Percentiles rank a stretch among this genome's conserved stretches.
phyloP scores from a whole-genome alignment of 2,888 invertebrate genomes.

The Nasonia oneida region DNA sequence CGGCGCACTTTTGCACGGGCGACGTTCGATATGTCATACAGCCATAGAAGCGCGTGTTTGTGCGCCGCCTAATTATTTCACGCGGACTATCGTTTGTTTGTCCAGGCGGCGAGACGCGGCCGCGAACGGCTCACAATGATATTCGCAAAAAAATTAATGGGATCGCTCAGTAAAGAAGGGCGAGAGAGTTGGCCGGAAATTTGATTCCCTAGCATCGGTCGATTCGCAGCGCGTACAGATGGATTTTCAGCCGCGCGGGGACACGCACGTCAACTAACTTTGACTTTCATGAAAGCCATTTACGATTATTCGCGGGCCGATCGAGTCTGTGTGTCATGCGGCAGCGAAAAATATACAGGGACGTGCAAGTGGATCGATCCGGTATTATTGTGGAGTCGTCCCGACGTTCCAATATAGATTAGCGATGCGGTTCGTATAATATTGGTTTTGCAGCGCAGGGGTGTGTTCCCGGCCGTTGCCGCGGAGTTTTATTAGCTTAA shows the following conservation, averaged over 20 bases:
- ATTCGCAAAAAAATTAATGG: constrained; percentile 5
- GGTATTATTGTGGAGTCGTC: background rate
- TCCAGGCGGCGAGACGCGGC: constrained; percentile 14
- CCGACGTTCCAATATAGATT: background rate
- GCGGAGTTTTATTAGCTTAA: background rate
- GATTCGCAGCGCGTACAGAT: background rate
- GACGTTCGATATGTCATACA: background rate
- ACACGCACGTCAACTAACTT: constrained; percentile 21
- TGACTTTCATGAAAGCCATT: constrained; percentile 1
- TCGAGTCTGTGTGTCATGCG: background rate
- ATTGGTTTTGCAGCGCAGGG: background rate
- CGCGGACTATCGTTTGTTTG: constrained; percentile 15
- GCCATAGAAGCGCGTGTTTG: background rate
- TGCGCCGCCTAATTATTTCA: constrained; percentile 28
- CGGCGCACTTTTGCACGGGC: background rate
- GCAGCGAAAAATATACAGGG: background rate
- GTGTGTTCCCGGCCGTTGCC: background rate
- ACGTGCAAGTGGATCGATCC: background rate
- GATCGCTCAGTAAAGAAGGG: background rate
- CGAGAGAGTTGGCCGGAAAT: constrained; percentile 36
- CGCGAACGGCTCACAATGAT: constrained; percentile 18
- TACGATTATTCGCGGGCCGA: background rate
- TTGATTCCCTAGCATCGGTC: constrained; percentile 17
- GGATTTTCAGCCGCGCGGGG: background rate
- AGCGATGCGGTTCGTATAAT: background rate